Evolutionary conservation across 2,888 invertebrate genomes (phyloP), one percentile per base, ranked within the genome.

Genomic region (Liposcelis brunnea): DNA sequence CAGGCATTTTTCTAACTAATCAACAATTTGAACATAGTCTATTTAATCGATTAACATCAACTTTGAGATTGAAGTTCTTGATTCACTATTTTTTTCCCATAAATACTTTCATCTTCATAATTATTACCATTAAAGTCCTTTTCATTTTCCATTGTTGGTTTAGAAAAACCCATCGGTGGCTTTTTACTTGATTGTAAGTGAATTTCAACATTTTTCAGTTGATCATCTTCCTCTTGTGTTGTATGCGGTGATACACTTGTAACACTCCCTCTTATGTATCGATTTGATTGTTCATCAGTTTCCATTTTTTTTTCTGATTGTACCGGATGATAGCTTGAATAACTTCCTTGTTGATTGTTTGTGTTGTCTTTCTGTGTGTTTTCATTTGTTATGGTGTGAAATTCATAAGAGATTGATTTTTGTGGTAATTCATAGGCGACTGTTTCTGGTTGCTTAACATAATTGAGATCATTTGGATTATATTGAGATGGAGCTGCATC

Each of bases 91-190:
- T 40, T 40, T n/a, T 19, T 40, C n/a, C 40, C 40, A 18, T 40
- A 40, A 18, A 19, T 18, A 6, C 10, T 40, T 12, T 40, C 40
- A 10, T 19, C n/a, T 10, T 36, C 14, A 18, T 10, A 36, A 18
- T 36, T 15, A 12, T 18, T 36, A 10, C 15, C 15, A 10, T 10
- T 14, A 40, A 40, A 40, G 15, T 40, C 40, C 16, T n/a, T 21
- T 19, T 21, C 40, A 6, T n/a, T 40, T 5, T 14, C 40, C 10
- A 10, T 32, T 35, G 35, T 7, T 4, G 35, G 35, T 21, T 40
- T 40, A 5, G 40, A 40, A 19, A 40, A 40, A 5, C 19, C 40
- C 40, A 40, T 40, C n/a, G 40, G 40, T 19, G 15, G 40, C 11
- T 14, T n/a, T 40, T 19, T 40, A 7, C 40, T 14, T 18, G 16